Conservation (phyloP, 2,113 vertebrate genomes). For the Myrmophylax atrothorax region DNA sequence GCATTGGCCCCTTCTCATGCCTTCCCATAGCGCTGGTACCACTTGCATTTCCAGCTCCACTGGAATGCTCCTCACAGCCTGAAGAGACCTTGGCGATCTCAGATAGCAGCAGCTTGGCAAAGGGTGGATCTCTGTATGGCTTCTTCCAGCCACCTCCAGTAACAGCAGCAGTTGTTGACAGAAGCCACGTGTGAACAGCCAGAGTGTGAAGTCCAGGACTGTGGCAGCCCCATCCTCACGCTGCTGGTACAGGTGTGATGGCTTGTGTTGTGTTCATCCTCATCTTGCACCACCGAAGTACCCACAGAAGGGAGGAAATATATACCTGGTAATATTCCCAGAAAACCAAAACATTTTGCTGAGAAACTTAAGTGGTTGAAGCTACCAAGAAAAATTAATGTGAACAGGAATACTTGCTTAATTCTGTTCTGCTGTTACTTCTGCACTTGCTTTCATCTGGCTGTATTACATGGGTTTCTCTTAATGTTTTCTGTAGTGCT, state of each 20-base stretch:
- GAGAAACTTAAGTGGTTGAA: not conserved
- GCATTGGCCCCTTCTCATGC: not conserved
- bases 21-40: not conserved
- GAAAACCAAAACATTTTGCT: not conserved
- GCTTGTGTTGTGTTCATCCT: not conserved
- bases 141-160: not conserved
- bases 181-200: not conserved
- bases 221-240: not conserved
- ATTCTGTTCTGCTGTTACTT: not conserved
- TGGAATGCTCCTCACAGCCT: not conserved
- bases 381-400: not conserved
- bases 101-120: not conserved
- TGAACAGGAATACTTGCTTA: not conserved
- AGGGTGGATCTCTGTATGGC: not conserved
- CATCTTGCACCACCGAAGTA: not conserved
- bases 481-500: conserved; percentile 77
- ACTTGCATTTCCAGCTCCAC: not conserved
- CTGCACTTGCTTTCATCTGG: not conserved
- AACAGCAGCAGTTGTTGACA: not conserved
- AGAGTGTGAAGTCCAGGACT: not conserved
- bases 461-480: not conserved
- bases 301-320: not conserved
- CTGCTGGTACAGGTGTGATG: not conserved
- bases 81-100: not conserved
- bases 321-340: not conserved